These are phyloP conservation scores for Triplophysa yarkandensis DNA, from an alignment of 2,797 vertebrate species.

Conservation along the genomic window DNA sequence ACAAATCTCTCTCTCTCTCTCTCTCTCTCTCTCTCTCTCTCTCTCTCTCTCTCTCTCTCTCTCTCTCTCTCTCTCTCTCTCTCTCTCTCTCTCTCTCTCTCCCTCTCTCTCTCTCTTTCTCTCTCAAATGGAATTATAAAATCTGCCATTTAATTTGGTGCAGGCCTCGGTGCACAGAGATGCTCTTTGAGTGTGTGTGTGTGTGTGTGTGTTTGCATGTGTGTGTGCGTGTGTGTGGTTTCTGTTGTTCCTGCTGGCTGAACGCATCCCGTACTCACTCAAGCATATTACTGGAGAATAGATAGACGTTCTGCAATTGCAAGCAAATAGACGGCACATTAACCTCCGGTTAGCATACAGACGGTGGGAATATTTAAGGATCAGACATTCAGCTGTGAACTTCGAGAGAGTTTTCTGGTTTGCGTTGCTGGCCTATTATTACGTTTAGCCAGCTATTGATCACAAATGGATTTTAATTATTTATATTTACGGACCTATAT, in stretches of 20 bases:
- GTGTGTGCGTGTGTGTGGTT: conserved; percentile 29
- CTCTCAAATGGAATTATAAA: conserved; percentile 80
- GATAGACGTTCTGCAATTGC: conserved; percentile 77
- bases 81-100: neutral
- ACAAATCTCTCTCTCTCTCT: conserved; percentile 45
- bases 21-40: neutral
- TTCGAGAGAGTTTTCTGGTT: neutral
- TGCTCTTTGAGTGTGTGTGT: conserved; percentile 54
- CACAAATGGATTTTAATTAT: neutral
- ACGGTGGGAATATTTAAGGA: conserved; percentile 68
- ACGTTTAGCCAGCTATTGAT: neutral
- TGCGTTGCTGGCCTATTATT: neutral
- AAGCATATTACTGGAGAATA: conserved; percentile 80
- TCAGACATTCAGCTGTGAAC: neutral
- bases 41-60: no score
- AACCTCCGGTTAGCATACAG: conserved; percentile 76
- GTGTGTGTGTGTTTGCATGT: conserved; percentile 14
- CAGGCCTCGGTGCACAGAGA: conserved; percentile 61
- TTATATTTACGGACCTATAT: no score
- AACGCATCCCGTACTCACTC: conserved; percentile 78
- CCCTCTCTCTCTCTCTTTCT: neutral
- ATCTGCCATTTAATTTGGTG: conserved; percentile 85
- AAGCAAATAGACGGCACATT: conserved; percentile 80
- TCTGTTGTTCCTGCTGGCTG: conserved; percentile 78
- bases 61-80: no score